Conservation (phyloP, 2,113 vertebrate genomes). For the Crocuta crocuta region DNA sequence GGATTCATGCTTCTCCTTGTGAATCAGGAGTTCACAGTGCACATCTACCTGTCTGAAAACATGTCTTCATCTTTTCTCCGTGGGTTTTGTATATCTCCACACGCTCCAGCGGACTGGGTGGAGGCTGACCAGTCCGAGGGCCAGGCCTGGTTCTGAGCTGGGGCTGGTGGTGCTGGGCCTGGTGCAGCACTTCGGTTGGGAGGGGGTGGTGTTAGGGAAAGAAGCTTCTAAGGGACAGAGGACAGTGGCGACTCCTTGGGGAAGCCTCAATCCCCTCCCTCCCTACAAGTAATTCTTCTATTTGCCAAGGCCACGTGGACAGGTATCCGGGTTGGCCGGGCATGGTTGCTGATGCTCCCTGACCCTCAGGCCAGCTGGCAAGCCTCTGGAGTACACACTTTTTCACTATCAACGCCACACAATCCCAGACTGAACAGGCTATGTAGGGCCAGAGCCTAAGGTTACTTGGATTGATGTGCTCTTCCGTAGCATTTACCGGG, state of each 20-base stretch:
- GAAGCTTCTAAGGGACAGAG: background rate
- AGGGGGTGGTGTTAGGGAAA: background rate
- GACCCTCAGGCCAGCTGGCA: background rate
- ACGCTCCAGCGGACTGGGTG: background rate
- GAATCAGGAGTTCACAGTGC: background rate
- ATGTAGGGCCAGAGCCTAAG: background rate
- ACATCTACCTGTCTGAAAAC: background rate
- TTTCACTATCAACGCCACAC: background rate
- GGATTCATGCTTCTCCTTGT: background rate
- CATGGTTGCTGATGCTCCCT: background rate
- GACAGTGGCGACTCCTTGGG: fast-evolving
- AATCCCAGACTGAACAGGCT: background rate
- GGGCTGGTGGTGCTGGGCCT: background rate
- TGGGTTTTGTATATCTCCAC: background rate
- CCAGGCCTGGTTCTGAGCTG: background rate
- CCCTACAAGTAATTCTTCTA: background rate
- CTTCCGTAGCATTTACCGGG: background rate
- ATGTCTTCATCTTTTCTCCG: background rate
- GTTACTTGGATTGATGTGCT: background rate
- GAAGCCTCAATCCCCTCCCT: background rate
- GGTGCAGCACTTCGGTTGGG: background rate
- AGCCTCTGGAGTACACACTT: background rate
- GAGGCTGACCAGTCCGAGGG: background rate
- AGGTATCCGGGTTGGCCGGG: background rate
- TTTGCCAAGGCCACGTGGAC: background rate